phyloP scores from a whole-genome alignment of 2,888 invertebrate genomes.

The Ganaspis brasiliensis region DNA sequence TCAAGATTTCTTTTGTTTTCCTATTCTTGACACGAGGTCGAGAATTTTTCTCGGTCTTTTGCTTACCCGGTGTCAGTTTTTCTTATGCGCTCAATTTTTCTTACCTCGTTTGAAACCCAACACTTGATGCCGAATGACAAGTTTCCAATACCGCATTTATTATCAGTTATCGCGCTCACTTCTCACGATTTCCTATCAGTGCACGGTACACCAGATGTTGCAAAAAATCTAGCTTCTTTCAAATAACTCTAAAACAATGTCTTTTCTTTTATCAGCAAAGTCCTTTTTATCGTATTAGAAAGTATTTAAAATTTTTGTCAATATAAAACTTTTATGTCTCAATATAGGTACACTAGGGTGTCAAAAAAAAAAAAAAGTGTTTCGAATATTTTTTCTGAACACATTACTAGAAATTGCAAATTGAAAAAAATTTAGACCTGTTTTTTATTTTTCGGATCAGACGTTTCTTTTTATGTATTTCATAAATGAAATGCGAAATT shows the following conservation, averaged over 20 bases:
- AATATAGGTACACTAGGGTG: too few species aligned
- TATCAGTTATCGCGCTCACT: constrained; percentile 19
- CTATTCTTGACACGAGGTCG: constrained; percentile 18
- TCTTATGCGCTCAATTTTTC: constrained; percentile 14
- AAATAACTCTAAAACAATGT: background rate
- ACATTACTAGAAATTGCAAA: too few species aligned
- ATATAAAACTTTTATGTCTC: too few species aligned
- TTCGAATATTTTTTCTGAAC: too few species aligned
- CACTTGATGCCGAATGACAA: constrained; percentile 29
- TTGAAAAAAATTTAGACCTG: too few species aligned
- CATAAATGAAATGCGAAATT: too few species aligned
- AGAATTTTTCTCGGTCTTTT: constrained; percentile 30
- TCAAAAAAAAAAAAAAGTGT: too few species aligned
- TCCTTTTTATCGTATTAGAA: too few species aligned
- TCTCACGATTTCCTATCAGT: constrained; percentile 8
- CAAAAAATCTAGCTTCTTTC: background rate
- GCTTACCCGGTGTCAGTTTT: constrained; percentile 33
- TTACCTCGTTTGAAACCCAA: constrained; percentile 37
- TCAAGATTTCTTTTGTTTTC: constrained; percentile 1
- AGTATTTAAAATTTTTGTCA: too few species aligned
- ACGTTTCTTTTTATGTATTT: too few species aligned
- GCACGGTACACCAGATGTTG: background rate
- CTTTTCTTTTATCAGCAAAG: too few species aligned
- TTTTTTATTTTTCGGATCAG: too few species aligned
- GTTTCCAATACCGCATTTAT: constrained; percentile 32